These are phyloP conservation scores for Acanthisitta chloris DNA, from an alignment of 2,113 vertebrate genomes.

Conservation along the genomic window DNA sequence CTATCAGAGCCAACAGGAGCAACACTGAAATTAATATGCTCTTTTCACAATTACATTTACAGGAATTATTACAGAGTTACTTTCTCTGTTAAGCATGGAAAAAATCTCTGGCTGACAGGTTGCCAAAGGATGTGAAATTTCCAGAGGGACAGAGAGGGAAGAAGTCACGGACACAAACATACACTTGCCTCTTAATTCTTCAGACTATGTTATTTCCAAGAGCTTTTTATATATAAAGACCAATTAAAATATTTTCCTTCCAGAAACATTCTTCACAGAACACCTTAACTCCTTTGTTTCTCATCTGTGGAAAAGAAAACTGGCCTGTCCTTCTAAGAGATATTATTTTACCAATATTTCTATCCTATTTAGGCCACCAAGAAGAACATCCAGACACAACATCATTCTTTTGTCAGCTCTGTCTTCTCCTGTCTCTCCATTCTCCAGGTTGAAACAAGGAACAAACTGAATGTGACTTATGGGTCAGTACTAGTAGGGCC, in stretches of 20 bases:
- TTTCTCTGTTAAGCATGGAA: not conserved
- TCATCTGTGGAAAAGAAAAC: not conserved
- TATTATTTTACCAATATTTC: not conserved
- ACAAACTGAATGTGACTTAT: not conserved
- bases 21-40: not conserved
- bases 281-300: not conserved
- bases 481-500: not conserved
- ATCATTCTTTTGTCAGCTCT: not conserved
- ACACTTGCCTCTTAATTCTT: not conserved
- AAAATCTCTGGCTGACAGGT: not conserved
- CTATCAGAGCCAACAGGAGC: not conserved
- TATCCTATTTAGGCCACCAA: not conserved
- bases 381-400: not conserved
- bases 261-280: not conserved
- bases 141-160: not conserved
- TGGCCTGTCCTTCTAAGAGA: not conserved
- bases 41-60: not conserved
- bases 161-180: not conserved
- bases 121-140: not conserved
- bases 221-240: not conserved
- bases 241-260: not conserved
- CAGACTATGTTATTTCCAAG: not conserved
- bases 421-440: not conserved
- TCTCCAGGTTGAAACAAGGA: not conserved
- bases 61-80: not conserved